Base-by-base conservation (phyloP, 1,140 invertebrate genomes). In the Neocloeon triangulifer region DNA sequence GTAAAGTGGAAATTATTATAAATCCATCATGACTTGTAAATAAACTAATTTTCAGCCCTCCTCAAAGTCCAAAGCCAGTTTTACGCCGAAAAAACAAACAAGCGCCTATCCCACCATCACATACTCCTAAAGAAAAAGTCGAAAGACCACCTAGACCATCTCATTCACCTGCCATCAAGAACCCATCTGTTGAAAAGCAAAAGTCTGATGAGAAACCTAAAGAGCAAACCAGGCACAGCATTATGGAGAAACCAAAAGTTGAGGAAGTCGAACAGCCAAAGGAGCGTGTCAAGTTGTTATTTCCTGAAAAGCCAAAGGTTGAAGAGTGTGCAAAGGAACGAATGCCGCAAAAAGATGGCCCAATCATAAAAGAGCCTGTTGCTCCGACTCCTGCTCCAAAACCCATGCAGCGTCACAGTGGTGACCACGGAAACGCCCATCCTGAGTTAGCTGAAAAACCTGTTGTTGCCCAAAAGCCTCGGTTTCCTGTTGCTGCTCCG, bases 11-110 rank as follows among this genome's bases (percentile, higher is more conserved):
- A n/a, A n/a, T n/a, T n/a, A n/a, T n/a, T n/a, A n/a, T n/a, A n/a
- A n/a, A n/a, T n/a, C n/a, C n/a, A n/a, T n/a, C n/a, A n/a, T n/a
- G n/a, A n/a, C n/a, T n/a, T n/a, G n/a, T n/a, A n/a, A n/a, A n/a
- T n/a, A n/a, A n/a, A n/a, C n/a, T n/a, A n/a, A n/a, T n/a, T n/a
- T n/a, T n/a, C 50, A 70, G 66, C 39, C 65, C 69, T 8, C 66
- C 69, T 13, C 55, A 61, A 33, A 75, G 72, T 46, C 72, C 73
- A 15, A 76, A 73, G 43, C 73, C 73, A 5, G 66, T 67, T 28
- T 56, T 62, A 26, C 58, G 73, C 18, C 34, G 44, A 19, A 48
- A 44, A 42, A 45, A 42, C 19, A 49, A 47, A 31, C 46, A 44
- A 1, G 47, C 47, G 7, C 47, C 47, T 9, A 37, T 42, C 9